Evolutionary conservation across 2,888 invertebrate genomes (phyloP), one percentile per base, ranked within the genome.

Genomic region (Drosophila lacicola): DNA sequence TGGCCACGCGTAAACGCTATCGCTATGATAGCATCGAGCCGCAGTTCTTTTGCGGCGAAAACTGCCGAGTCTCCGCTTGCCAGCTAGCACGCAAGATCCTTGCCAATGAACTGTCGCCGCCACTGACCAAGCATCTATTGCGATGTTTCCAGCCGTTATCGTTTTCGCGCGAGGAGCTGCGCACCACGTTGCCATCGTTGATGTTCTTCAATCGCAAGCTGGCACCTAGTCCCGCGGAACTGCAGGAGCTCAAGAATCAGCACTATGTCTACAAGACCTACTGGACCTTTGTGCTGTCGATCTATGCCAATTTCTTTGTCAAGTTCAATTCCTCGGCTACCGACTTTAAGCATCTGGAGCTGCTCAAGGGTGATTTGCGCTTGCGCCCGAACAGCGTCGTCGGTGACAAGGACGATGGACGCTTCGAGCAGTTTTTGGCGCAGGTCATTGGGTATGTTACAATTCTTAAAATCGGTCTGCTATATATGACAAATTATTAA

Each of bases 181-280:
- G 90, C 47, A 83, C 90, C 17, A 91, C 91, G 67, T 67, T 91
- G 58, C 91, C 91, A 53, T 91, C 91, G 51, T 83, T 92, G 14
- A 90, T 91, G 90, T 88, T 91, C 65, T 92, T 92, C 65, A 91
- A 91, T 78, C 90, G 90, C 9, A 91, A 91, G 61, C 83, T 92
- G 67, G 85, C 90, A 25, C 90, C 92, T 34, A 90, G 87, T 54
- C 91, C 90, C 57, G 84, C 89, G 45, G 90, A 89, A 54, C 66
- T 90, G 51, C 90, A 89, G 69, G 82, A 90, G 62, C 88, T 90
- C 53, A 85, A 90, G 66, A 90, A 90, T n/a, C 90, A 91, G 57
- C 91, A 92, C 63, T 88, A 91, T 66, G 90, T 92, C 55, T 89
- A 92, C 36, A 92, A 91, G 79, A 92, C 91, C 65, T 92, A 92